A percentile compares a stretch with the other conserved stretches of the same genome.
These are phyloP conservation scores for Scopus umbretta DNA, from an alignment of 2,113 vertebrate species.

Conservation along the genomic window DNA sequence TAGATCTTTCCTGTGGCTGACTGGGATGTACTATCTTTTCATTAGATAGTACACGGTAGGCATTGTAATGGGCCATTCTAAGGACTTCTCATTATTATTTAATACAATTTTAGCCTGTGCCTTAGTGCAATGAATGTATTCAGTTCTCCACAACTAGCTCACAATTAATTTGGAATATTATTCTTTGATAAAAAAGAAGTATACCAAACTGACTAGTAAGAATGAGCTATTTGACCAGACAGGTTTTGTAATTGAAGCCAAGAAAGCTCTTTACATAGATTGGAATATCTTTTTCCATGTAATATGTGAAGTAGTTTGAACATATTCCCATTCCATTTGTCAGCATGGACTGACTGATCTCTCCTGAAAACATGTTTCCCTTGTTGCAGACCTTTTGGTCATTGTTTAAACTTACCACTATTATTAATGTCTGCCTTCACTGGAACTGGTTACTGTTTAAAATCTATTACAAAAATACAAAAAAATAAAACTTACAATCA, in stretches of 20 bases:
- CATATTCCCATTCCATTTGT: neutral
- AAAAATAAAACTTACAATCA: neutral
- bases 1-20: neutral
- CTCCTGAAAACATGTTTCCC: neutral
- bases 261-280: neutral
- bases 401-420: neutral
- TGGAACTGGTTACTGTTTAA: neutral
- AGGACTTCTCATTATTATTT: neutral
- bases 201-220: neutral
- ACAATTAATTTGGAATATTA: neutral
- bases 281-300: neutral
- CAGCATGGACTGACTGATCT: neutral
- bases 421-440: neutral
- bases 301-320: neutral
- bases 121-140: neutral
- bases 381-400: neutral
- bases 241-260: neutral
- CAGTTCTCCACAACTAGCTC: neutral
- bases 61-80: neutral
- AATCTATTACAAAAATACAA: neutral
- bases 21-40: neutral
- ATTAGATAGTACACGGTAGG: neutral
- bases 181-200: neutral
- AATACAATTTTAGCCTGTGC: neutral
- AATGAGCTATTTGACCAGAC: neutral